Evolutionary conservation across 1,140 invertebrate species (phyloP).

Genomic region (Procambarus clarkii): DNA sequence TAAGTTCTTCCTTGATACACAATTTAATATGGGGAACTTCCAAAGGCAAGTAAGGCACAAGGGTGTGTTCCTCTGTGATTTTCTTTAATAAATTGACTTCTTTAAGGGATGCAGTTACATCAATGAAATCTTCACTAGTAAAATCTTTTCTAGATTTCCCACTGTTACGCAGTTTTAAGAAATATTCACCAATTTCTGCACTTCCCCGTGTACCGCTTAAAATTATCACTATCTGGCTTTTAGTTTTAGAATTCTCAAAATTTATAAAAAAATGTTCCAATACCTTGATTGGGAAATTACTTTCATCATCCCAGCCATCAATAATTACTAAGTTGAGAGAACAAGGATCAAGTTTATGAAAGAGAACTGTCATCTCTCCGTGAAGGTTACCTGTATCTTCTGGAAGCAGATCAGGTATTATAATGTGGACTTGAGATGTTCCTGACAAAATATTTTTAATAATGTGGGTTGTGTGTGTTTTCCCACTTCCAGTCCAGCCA

Average conservation of each 20-base stretch:
- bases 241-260: background rate
- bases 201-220: conserved; percentile 9
- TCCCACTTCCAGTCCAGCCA: conserved; percentile 29
- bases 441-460: background rate
- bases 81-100: background rate
- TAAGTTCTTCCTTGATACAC: conserved; percentile 10
- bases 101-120: background rate
- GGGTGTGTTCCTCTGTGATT: background rate
- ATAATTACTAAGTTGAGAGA: conserved; percentile 11
- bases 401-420: conserved; percentile 2
- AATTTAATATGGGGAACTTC: conserved; percentile 1
- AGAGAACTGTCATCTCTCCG: background rate
- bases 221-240: background rate
- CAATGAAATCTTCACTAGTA: background rate
- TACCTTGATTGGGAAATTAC: background rate
- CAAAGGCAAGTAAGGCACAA: conserved; percentile 20
- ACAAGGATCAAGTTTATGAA: conserved; percentile 16
- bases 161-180: background rate
- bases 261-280: background rate
- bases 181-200: background rate
- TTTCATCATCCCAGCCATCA: conserved; percentile 22
- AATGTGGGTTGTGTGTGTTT: conserved; percentile 8
- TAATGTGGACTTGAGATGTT: background rate
- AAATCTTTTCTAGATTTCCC: conserved; percentile 7
- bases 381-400: background rate